These are phyloP conservation scores for Drosophila ohnishii DNA, from an alignment of 1,140 invertebrate genomes.

Conservation along the genomic window DNA sequence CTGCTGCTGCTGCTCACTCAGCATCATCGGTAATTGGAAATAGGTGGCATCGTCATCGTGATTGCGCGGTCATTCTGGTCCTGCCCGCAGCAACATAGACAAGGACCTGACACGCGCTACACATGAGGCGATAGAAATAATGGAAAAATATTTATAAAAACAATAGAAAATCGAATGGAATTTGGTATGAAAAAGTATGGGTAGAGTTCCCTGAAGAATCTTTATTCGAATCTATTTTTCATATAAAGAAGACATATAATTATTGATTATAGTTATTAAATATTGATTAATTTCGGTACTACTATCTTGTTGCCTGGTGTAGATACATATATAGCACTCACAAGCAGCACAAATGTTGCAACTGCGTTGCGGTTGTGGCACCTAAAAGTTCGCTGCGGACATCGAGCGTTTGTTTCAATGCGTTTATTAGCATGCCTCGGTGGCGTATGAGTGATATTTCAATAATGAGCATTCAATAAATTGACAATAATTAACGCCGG, in stretches of 20 bases:
- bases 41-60: conserved; percentile 69
- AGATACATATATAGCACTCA: background rate
- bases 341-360: conserved; percentile 24
- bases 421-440: conserved; percentile 64
- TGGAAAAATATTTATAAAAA: background rate
- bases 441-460: conserved; percentile 62
- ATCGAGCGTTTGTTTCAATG: conserved; percentile 46
- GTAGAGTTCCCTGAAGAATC: background rate
- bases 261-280: background rate
- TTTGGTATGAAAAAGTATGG: too few relatives aligned
- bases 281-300: background rate
- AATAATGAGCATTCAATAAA: conserved; percentile 69
- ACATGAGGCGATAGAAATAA: conserved; percentile 14
- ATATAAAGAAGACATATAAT: background rate
- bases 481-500: conserved; percentile 56
- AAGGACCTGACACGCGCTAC: conserved; percentile 25
- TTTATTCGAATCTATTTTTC: background rate
- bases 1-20: conserved; percentile 37
- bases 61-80: conserved; percentile 58
- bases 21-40: conserved; percentile 77
- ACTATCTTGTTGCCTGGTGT: conserved; percentile 1
- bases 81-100: conserved; percentile 37
- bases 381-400: conserved; percentile 56
- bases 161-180: background rate
- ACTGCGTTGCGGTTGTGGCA: conserved; percentile 59